These are phyloP conservation scores for Pongo abelii DNA, from an alignment of 2,113 vertebrate species.

Conservation along the genomic window DNA sequence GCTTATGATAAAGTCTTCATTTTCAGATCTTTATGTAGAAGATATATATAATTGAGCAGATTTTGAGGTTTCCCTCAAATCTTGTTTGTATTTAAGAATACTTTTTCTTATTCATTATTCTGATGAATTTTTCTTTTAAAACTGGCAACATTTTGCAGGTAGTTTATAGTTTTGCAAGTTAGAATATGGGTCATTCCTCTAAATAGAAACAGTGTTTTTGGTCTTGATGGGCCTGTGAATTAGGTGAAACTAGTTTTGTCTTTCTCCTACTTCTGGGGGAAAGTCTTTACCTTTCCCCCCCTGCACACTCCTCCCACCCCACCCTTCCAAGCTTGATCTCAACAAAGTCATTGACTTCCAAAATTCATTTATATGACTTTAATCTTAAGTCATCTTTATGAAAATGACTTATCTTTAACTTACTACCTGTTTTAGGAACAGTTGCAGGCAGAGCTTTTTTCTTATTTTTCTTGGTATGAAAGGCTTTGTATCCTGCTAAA, in stretches of 20 bases:
- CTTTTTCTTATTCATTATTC: background rate
- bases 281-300: background rate
- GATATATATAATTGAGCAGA: background rate
- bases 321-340: background rate
- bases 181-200: background rate
- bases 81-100: background rate
- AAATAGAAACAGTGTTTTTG: background rate
- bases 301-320: background rate
- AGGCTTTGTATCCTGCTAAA: background rate
- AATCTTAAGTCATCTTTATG: background rate
- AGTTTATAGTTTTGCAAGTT: background rate
- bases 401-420: background rate
- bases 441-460: background rate
- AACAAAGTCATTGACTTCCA: background rate
- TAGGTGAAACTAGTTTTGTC: background rate
- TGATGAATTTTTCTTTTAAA: background rate
- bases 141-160: background rate
- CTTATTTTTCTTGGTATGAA: background rate
- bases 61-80: background rate
- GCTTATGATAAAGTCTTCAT: background rate
- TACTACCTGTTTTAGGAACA: background rate
- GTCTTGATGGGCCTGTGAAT: background rate
- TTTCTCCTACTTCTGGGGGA: background rate
- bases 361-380: background rate
- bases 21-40: background rate